Evolutionary conservation across 2,797 vertebrate genomes (phyloP), one percentile per base, ranked within the genome.

Genomic region (Bradypus variegatus): DNA sequence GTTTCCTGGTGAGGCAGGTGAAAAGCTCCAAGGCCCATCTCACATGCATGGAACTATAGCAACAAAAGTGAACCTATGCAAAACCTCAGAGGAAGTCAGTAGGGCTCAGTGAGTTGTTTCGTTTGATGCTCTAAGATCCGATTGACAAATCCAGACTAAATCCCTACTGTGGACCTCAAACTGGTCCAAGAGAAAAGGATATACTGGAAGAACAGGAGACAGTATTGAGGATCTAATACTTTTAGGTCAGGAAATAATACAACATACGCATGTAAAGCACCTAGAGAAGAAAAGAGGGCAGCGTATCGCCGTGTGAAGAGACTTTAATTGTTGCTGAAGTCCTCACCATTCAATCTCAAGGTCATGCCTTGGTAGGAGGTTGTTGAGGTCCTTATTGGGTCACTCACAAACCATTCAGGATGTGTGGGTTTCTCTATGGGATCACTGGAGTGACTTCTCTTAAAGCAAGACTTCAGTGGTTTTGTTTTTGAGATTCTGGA

Each of bases 261-360:
- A 41, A 50, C 48, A 67, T 16, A 6, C 3, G 36, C 29, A 36
- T 14, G 5, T 19, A 76, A 88, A 89, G 13, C 33, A 86, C n/a
- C 16, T 38, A 38, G 33, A 82, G n/a, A 75, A 41, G 72, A 53
- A 92, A 73, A 67, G 38, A 67, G 19, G 64, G 36, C 65, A 36
- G 5, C 3, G 6, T 0, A 1, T 50, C 23, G 31, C 27, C 27
- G 2, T 0, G 0, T 3, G 1, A 19, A 0, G 1, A 0, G 21
- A 36, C 70, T 15, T 1, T 16, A 72, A 72, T 9, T 33, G 45
- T 60, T 33, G 0, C 53, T 86, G 60, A 75, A 82, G 14, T 7
- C 38, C 27, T 78, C 29, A 9, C 29, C 16, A n/a, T 81, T 38
- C 3, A 0, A n/a, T 18, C 6, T 45, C 65, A 29, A 48, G 72